Conservation (phyloP, 2,888 invertebrate genomes). For the Torymus auratus region DNA sequence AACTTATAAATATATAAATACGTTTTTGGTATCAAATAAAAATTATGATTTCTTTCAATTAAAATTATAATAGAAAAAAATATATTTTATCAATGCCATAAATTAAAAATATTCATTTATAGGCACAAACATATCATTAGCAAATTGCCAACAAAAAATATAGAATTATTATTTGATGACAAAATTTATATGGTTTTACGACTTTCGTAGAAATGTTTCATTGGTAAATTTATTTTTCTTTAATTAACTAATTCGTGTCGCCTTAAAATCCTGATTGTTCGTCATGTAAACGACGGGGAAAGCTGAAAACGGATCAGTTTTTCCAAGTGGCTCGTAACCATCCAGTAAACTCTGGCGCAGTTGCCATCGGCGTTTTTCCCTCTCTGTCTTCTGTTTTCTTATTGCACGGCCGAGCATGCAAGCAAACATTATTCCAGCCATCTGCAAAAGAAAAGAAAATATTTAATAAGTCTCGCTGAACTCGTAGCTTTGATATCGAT, state of each 20-base stretch:
- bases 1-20: conserved; percentile 25
- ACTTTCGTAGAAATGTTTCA: not conserved
- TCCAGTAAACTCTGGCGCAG: conserved; percentile 80
- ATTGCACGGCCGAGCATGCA: conserved; percentile 92
- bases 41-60: not conserved
- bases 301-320: conserved; percentile 70
- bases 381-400: conserved; percentile 85
- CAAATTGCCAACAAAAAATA: not conserved
- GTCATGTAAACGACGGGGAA: conserved; percentile 72
- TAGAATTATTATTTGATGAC: conserved; percentile 14
- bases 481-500: too few species aligned
- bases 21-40: conserved; percentile 17
- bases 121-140: too few species aligned
- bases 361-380: conserved; percentile 85
- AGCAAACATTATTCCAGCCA: conserved; percentile 92
- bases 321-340: conserved; percentile 73
- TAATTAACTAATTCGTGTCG: conserved; percentile 24
- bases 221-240: conserved; percentile 14
- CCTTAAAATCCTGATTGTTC: conserved; percentile 31
- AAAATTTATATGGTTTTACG: conserved; percentile 15
- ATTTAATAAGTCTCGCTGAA: conserved; percentile 6
- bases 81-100: too few species aligned
- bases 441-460: conserved; percentile 76
- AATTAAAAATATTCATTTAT: too few species aligned
- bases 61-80: not conserved